Base-by-base conservation (phyloP, 2,797 vertebrate genomes). In the Microcaecilia unicolor region DNA sequence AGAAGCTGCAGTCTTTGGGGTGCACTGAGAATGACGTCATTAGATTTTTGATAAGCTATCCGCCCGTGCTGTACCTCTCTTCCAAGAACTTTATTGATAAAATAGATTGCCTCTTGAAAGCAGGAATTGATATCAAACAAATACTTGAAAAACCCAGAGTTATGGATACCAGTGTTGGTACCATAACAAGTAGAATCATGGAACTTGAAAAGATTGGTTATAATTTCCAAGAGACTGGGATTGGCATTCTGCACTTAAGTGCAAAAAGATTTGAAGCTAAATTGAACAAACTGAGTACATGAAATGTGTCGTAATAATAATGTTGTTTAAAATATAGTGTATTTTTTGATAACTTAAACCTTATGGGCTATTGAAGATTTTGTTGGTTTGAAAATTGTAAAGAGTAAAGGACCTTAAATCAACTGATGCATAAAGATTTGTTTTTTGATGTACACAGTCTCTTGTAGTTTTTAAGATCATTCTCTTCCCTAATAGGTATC, bases 91-190 rank as follows among this genome's bases (percentile, higher is more conserved):
- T 91, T 34, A 80, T 24, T 32, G 23, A 44, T 22, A 91, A 92
- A 68, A 51, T 60, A 26, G n/a, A n/a, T n/a, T n/a, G n/a, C n/a
- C n/a, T n/a, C n/a, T n/a, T n/a, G n/a, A n/a, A n/a, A n/a, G n/a
- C 69, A 76, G n/a, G n/a, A 62, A 64, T n/a, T n/a, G n/a, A n/a
- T n/a, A n/a, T n/a, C n/a, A n/a, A n/a, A n/a, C n/a, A n/a, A n/a
- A 64, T 88, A 24, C 5, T 79, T 22, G 43, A 79, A 26, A 87
- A 58, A 18, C 81, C 87, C 15, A 79, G 46, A 18, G 44, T 91
- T 34, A 54, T 89, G 42, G 79, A 77, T 9, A 71, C 60, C 61
- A 87, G 86, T 48, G 45, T 62, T 25, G 48, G 41, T 34, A 81
- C 67, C 57, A 61, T 91, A 18, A 62, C 32, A 21, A 67, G 13